phyloP scores from a whole-genome alignment of 2,113 vertebrate species.

The Sminthopsis crassicaudata region DNA sequence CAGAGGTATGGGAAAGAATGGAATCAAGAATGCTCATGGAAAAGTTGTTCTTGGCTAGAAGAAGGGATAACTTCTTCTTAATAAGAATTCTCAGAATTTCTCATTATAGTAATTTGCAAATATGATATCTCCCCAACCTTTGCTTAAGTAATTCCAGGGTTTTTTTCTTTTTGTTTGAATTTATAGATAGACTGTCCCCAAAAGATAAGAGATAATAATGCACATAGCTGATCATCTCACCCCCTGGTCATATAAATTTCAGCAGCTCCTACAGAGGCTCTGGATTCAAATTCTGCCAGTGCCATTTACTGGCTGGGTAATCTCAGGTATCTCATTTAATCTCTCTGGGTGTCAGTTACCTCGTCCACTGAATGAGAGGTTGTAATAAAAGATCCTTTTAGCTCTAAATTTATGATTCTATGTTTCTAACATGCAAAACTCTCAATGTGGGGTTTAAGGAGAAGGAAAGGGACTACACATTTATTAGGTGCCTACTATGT shows the following conservation, averaged over 20 bases:
- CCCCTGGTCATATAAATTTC: background rate
- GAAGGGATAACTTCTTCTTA: background rate
- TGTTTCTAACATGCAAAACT: background rate
- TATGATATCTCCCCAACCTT: background rate
- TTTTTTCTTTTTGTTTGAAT: no score
- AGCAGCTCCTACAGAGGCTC: background rate
- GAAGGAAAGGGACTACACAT: background rate
- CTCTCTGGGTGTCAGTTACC: background rate
- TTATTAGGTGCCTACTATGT: background rate
- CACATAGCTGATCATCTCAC: background rate
- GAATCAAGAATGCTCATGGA: background rate
- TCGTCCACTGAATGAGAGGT: background rate
- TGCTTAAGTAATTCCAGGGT: background rate
- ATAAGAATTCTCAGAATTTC: background rate
- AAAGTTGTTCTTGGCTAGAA: background rate
- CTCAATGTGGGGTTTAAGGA: background rate
- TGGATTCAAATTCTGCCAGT: background rate
- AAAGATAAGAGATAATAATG: background rate
- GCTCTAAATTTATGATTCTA: background rate
- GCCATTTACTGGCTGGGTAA: background rate
- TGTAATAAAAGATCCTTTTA: background rate
- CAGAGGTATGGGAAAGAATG: background rate
- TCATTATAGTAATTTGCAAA: background rate
- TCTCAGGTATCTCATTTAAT: background rate
- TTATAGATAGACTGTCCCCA: background rate